Percentiles rank a stretch among this genome's conserved stretches.
Conservation (phyloP, 2,113 vertebrate genomes). For the Gnathonemus echidnorhynchus region DNA sequence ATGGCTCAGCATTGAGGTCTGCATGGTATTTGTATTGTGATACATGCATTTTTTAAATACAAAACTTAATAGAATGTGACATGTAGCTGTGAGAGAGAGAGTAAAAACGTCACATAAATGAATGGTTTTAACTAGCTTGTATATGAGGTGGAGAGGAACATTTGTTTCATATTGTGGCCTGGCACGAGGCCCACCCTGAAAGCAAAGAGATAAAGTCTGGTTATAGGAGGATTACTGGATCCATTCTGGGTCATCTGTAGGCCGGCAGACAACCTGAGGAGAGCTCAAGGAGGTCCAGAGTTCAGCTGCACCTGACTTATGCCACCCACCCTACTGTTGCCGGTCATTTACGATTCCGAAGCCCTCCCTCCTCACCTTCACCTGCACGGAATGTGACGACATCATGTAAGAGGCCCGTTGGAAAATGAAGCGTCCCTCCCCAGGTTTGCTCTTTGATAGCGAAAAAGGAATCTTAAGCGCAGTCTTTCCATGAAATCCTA, state of each 20-base stretch:
- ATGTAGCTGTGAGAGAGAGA: not conserved
- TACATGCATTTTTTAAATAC: not conserved
- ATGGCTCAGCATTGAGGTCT: not conserved
- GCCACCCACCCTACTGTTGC: not conserved
- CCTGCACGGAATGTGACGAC: not conserved
- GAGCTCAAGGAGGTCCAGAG: not conserved
- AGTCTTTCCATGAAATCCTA: not conserved
- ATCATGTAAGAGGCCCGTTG: not conserved
- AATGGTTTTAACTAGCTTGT: not conserved
- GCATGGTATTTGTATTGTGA: not conserved
- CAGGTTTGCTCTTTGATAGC: not conserved
- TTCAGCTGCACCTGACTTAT: not conserved
- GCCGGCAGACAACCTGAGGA: not conserved
- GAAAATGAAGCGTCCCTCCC: not conserved
- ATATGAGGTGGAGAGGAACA: not conserved
- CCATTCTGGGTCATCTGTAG: not conserved
- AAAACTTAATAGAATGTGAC: not conserved
- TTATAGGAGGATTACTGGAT: not conserved
- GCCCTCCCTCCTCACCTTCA: not conserved
- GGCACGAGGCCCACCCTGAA: not conserved
- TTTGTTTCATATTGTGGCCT: not conserved
- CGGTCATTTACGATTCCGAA: not conserved
- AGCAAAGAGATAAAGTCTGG: not conserved
- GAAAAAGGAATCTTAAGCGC: not conserved
- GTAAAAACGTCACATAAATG: not conserved